Evolutionary conservation across 2,113 vertebrate species (phyloP).

Genomic region (Larimichthys crocea): DNA sequence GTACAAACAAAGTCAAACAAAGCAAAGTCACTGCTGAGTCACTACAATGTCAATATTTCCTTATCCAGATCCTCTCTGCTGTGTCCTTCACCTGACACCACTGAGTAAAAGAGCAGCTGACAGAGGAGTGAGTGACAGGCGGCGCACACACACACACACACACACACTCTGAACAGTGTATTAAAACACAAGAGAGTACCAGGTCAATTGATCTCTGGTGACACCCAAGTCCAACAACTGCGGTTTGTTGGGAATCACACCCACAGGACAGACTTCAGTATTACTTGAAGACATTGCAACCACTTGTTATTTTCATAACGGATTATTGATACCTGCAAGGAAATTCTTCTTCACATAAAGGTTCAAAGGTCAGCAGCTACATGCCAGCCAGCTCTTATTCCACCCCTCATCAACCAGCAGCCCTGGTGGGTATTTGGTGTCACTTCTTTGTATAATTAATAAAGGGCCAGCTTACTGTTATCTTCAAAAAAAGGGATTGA

Average conservation of each 20-base stretch:
- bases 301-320: not conserved
- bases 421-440: not conserved
- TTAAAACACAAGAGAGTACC: constrained; percentile 8
- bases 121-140: not conserved
- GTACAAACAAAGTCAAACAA: constrained; percentile 40
- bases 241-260: not conserved
- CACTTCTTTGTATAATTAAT: not conserved
- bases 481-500: not conserved
- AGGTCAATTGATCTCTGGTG: not conserved
- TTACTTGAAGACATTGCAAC: not conserved
- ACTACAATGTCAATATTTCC: constrained; percentile 49
- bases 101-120: constrained; percentile 9
- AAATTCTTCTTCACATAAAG: not conserved
- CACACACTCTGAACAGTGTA: not conserved
- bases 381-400: not conserved
- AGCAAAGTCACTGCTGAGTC: constrained; percentile 38
- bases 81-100: constrained; percentile 43
- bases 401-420: not conserved
- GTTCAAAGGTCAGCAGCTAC: not conserved
- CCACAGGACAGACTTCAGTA: not conserved
- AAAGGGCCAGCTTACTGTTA: not conserved
- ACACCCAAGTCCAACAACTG: not conserved
- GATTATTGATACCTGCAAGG: not conserved
- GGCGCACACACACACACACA: not conserved
- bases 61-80: not conserved